Base-by-base conservation (phyloP, 92 coral and sea anemone genomes). In the Plumapathes pennacea region DNA sequence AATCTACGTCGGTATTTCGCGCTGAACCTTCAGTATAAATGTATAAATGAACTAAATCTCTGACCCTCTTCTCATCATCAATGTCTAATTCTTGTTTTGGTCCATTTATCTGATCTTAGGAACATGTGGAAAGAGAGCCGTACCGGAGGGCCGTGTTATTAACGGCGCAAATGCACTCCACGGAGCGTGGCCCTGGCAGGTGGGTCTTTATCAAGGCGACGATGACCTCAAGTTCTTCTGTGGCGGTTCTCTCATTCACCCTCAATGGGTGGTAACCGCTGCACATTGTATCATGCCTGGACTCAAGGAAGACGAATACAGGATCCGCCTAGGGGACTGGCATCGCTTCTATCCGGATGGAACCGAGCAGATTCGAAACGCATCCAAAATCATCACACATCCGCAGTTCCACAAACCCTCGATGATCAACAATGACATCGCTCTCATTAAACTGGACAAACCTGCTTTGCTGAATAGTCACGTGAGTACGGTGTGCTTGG, bases 381-480 rank as follows among this genome's bases (percentile, higher is more conserved):
- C 44, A 22, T 9, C 56, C 30, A 68, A 28, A 44, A 14, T 56
- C n/a, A 56, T 68, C 34, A 44, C 41, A n/a, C 66, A 68, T 10
- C 12, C 57, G 6, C 43, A 46, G 15, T 56, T 42, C 21, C 25
- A 68, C 22, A 12, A 40, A 32, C 49, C 57, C 4, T 44, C 66
- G 30, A 42, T 56, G 28, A 53, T 68, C 29, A 56, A 43, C 56
- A 68, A 68, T 32, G 76, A 56, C 66, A 68, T 68, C 43, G 76
- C 66, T 4, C 44, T 68, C 9, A 56, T 68, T 40, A 68, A 44
- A 34, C 76, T 68, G 8, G 40, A 68, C 48, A 64, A 47, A 4
- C 76, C 76, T 4, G 77, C 64, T n/a, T 32, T 71, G 46, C 54
- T 71, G 19, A 71, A 59, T 18, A 71, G 77, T 49, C 77, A 71